These are phyloP conservation scores for Sebastes wilsoni DNA, from an alignment of 2,797 vertebrate genomes.

Conservation along the genomic window DNA sequence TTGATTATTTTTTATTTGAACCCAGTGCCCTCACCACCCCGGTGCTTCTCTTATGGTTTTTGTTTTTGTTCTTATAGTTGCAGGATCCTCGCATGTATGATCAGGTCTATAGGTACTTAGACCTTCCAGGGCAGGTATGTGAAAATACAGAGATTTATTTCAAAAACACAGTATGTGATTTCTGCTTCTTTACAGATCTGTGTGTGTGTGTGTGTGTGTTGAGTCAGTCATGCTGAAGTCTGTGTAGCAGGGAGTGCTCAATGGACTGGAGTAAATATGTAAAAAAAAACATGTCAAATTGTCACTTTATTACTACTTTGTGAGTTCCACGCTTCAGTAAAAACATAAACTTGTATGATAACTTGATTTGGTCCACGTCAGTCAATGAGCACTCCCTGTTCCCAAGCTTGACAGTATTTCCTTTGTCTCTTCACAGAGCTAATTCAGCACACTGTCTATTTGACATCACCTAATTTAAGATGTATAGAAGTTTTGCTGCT, in stretches of 20 bases:
- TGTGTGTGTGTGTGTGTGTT: background rate
- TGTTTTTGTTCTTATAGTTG: slow-evolving; percentile 84
- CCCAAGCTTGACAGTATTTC: slow-evolving; percentile 1
- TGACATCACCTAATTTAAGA: background rate
- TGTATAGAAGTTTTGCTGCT: background rate
- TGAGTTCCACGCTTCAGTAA: background rate
- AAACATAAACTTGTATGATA: background rate
- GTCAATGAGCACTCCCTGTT: slow-evolving; percentile 41
- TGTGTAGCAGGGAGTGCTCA: slow-evolving; percentile 42
- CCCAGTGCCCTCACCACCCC: slow-evolving; percentile 50
- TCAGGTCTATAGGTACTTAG: slow-evolving; percentile 88
- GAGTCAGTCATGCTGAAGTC: slow-evolving; percentile 11
- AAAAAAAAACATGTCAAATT: background rate
- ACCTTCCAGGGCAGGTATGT: slow-evolving; percentile 87
- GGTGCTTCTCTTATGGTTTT: slow-evolving; percentile 78
- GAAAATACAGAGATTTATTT: slow-evolving; percentile 56
- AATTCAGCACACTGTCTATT: background rate
- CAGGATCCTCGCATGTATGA: slow-evolving; percentile 86
- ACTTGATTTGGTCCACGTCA: slow-evolving; percentile 12
- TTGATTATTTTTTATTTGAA: slow-evolving; percentile 59
- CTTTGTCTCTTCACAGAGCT: slow-evolving; percentile 1
- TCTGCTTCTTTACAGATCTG: background rate
- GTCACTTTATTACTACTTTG: background rate
- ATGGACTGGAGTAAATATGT: background rate
- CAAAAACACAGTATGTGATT: background rate